Evolutionary conservation across 2,113 vertebrate genomes (phyloP).

Genomic region (Carollia perspicillata): DNA sequence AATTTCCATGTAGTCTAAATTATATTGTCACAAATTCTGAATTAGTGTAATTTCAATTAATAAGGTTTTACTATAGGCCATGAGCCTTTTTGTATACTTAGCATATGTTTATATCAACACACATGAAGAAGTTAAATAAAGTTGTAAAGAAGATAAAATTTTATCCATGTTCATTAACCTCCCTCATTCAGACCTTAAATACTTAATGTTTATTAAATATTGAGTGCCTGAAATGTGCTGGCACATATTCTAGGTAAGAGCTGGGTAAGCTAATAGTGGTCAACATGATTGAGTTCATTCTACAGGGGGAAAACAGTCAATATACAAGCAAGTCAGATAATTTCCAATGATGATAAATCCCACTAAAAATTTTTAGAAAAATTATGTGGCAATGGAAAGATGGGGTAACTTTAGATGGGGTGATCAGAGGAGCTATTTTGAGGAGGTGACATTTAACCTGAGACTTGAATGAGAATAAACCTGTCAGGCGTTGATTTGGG

Average conservation of each 20-base stretch:
- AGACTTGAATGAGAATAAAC: conserved; percentile 24
- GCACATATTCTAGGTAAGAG: background rate
- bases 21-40: conserved; percentile 24
- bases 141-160: conserved; percentile 23
- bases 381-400: background rate
- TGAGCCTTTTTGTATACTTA: background rate
- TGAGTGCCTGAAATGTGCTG: background rate
- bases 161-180: conserved; percentile 8
- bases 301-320: background rate
- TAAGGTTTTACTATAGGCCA: background rate
- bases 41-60: background rate
- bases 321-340: conserved; percentile 1
- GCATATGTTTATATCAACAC: background rate
- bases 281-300: background rate
- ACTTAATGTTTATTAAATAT: conserved; percentile 22
- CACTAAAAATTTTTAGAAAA: conserved; percentile 1
- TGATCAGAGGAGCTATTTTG: background rate
- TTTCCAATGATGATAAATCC: conserved; percentile 9
- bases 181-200: conserved; percentile 13
- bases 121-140: conserved; percentile 1
- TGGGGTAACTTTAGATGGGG: background rate
- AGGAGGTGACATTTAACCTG: background rate
- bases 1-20: background rate
- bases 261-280: background rate
- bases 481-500: background rate